phyloP scores from a whole-genome alignment of 2,888 invertebrate species.

The Torymus tubicola region DNA sequence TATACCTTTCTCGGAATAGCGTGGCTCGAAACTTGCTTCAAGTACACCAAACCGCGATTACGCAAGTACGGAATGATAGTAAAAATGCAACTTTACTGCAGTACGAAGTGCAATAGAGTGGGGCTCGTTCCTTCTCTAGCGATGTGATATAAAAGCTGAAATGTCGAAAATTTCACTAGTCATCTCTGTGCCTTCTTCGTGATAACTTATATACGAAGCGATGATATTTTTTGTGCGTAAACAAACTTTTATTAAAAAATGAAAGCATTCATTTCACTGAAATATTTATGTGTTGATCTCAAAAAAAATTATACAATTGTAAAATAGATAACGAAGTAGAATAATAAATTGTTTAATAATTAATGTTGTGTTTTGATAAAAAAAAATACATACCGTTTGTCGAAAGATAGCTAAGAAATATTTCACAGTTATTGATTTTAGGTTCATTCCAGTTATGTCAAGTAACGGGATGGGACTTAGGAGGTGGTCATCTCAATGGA shows the following conservation, averaged over 20 bases:
- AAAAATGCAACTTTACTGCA: constrained; percentile 46
- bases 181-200: constrained; percentile 22
- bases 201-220: constrained; percentile 12
- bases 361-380: too few species aligned
- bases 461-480: constrained; percentile 60
- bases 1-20: constrained; percentile 26
- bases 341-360: too few species aligned
- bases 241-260: constrained; percentile 1
- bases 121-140: constrained; percentile 25
- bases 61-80: constrained; percentile 41
- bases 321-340: too few species aligned
- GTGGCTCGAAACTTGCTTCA: constrained; percentile 22
- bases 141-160: constrained; percentile 47
- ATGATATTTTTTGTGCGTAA: constrained; percentile 64
- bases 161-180: constrained; percentile 42
- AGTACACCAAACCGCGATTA: constrained; percentile 38
- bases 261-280: background rate
- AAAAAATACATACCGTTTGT: background rate
- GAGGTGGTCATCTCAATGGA: constrained; percentile 48
- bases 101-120: constrained; percentile 29
- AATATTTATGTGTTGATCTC: too few species aligned
- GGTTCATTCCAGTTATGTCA: constrained; percentile 58
- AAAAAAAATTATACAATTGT: too few species aligned
- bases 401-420: constrained; percentile 8
- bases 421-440: constrained; percentile 54